Evolutionary conservation across 1,140 invertebrate genomes (phyloP), one percentile per base, ranked within the genome.

Genomic region (Danaus plexippus): DNA sequence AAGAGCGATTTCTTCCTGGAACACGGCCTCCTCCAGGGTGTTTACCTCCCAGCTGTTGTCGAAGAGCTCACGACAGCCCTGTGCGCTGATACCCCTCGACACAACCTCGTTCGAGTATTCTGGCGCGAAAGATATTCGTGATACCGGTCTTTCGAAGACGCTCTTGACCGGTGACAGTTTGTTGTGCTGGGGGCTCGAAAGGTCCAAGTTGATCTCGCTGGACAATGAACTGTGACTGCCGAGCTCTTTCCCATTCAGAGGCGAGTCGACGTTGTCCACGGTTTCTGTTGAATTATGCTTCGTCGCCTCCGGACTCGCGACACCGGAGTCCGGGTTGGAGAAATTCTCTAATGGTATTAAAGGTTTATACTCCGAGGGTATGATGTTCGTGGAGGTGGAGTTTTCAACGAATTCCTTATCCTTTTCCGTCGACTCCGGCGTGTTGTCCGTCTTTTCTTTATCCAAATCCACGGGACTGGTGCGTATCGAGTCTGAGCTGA

Each of bases 161-260:
- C 73, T 80, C 45, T 78, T 80, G 7, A 72, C 72, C 0, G 77
- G 74, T 0, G 77, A 80, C 22, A 77, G 52, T 49, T 78, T 76
- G 18, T 61, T 67, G 50, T 71, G 71, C 52, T 71, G 74, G 8
- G 87, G 87, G 73, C 86, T 88, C 2, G 85, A 84, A 41, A 89
- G 75, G 45, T 90, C 89, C 40, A 89, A 69, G 60, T 89, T 88
- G 8, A 88, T 87, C 65, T 90, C 89, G 61, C 88, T 89, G 4
- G 88, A 89, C 1, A 88, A 75, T 0, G 88, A 88, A 59, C 87
- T 89, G 57, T 79, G 87, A 32, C 83, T 86, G 7, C 82, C 82
- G 3, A 86, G 56, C 43, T 87, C 85, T 46, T 88, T 87, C 12
- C 80, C 81, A 11, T 85, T 83, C 9, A 73, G 70, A 0, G 85